Conservation (phyloP, 1,140 invertebrate species). For the Philotrypesis tridentata region DNA sequence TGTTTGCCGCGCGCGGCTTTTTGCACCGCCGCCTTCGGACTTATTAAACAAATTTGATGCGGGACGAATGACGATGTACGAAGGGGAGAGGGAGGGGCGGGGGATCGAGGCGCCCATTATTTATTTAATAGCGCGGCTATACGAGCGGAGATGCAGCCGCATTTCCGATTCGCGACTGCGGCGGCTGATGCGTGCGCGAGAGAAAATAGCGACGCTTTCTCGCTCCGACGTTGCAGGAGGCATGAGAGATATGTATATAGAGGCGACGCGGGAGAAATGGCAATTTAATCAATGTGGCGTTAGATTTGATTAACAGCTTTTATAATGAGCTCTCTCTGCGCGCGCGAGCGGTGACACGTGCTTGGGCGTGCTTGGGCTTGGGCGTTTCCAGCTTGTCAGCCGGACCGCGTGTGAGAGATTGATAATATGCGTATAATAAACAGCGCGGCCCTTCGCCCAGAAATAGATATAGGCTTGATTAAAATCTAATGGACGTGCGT, state of each 20-base stretch:
- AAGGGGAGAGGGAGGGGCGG: not conserved
- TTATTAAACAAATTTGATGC: conserved; percentile 39
- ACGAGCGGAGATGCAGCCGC: conserved; percentile 20
- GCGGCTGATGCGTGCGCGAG: not conserved
- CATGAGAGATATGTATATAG: not conserved
- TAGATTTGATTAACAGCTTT: not conserved
- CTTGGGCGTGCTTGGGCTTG: too few species aligned
- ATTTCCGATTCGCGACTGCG: not conserved
- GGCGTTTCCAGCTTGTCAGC: too few species aligned
- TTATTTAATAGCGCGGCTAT: conserved; percentile 33
- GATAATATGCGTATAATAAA: too few species aligned
- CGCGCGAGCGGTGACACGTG: not conserved
- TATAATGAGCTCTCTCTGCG: not conserved
- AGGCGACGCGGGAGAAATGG: not conserved
- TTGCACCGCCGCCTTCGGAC: not conserved
- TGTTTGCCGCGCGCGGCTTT: not conserved
- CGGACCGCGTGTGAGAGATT: not conserved
- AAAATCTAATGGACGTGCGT: not conserved
- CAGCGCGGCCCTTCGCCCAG: too few species aligned
- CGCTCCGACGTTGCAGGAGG: too few species aligned
- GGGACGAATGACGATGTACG: too few species aligned
- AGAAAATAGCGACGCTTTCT: not conserved
- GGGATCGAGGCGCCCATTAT: conserved; percentile 21
- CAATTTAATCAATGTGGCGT: not conserved
- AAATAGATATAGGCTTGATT: not conserved